phyloP scores from a whole-genome alignment of 2,797 vertebrate genomes.

The Peromyscus melanophrys region DNA sequence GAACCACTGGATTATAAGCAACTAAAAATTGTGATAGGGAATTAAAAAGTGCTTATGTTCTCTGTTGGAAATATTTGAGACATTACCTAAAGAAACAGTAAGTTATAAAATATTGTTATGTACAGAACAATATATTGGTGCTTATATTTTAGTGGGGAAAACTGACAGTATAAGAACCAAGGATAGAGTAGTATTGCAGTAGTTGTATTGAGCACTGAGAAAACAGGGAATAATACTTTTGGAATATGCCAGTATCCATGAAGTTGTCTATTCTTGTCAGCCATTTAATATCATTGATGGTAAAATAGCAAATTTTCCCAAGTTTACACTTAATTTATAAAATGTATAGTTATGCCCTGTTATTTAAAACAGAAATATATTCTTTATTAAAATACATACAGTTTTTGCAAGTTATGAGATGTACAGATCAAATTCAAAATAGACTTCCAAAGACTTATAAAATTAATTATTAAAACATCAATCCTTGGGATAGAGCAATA shows the following conservation, averaged over 20 bases:
- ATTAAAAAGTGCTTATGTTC: background rate
- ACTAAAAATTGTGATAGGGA: background rate
- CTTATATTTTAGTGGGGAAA: background rate
- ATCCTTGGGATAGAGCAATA: background rate
- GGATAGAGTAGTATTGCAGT: background rate
- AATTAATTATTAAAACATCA: background rate
- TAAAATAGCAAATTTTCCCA: background rate
- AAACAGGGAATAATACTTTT: no score
- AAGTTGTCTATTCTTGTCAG: background rate
- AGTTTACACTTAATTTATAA: background rate
- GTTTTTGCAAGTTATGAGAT: background rate
- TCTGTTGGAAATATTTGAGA: background rate
- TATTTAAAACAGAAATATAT: background rate
- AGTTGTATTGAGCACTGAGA: background rate
- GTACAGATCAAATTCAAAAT: background rate
- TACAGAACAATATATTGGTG: background rate
- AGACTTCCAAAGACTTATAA: background rate
- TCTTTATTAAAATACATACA: background rate
- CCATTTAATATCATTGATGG: background rate
- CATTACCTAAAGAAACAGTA: background rate
- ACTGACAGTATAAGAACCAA: background rate
- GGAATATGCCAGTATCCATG: background rate
- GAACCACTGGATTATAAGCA: background rate
- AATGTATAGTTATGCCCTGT: no score
- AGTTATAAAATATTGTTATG: background rate